Conservation (phyloP, 2,888 invertebrate species). For the Papilio demoleus region DNA sequence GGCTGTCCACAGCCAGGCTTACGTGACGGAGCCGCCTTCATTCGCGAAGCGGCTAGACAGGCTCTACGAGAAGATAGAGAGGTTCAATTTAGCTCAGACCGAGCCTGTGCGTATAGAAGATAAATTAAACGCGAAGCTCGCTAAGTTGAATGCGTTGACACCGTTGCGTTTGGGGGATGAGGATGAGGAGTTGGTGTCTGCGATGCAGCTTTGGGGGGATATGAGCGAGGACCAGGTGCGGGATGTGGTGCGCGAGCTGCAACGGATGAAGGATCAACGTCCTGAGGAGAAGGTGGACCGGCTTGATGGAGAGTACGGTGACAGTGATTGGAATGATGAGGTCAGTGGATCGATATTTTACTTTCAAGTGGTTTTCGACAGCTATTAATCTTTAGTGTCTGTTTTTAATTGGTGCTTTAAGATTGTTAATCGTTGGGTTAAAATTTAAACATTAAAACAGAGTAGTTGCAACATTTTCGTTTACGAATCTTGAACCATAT, state of each 20-base stretch:
- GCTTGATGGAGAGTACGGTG: slow-evolving; percentile 61
- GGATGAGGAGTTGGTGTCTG: slow-evolving; percentile 67
- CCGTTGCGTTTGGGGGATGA: slow-evolving; percentile 63
- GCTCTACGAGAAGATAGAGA: slow-evolving; percentile 69
- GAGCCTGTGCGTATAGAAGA: slow-evolving; percentile 50
- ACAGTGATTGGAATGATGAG: slow-evolving; percentile 68
- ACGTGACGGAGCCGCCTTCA: slow-evolving; percentile 66
- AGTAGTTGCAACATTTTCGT: background rate
- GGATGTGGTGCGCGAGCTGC: slow-evolving; percentile 65
- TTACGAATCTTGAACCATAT: background rate
- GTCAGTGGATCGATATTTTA: slow-evolving; percentile 54
- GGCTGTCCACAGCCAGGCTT: slow-evolving; percentile 58
- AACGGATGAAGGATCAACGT: slow-evolving; percentile 56
- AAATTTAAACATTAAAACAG: background rate
- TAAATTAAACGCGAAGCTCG: slow-evolving; percentile 65
- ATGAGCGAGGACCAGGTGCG: slow-evolving; percentile 66
- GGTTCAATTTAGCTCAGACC: slow-evolving; percentile 55
- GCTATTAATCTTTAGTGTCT: background rate
- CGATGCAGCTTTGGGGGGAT: slow-evolving; percentile 67
- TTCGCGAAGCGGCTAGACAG: slow-evolving; percentile 64
- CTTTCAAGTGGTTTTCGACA: background rate
- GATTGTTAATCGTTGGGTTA: background rate
- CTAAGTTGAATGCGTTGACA: slow-evolving; percentile 64
- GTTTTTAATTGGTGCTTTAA: background rate
- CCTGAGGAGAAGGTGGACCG: slow-evolving; percentile 56